Percentiles rank a stretch among this genome's conserved stretches.
Evolutionary conservation across 2,113 vertebrate genomes (phyloP).

Genomic region (Cyphomyrus discorhynchus): DNA sequence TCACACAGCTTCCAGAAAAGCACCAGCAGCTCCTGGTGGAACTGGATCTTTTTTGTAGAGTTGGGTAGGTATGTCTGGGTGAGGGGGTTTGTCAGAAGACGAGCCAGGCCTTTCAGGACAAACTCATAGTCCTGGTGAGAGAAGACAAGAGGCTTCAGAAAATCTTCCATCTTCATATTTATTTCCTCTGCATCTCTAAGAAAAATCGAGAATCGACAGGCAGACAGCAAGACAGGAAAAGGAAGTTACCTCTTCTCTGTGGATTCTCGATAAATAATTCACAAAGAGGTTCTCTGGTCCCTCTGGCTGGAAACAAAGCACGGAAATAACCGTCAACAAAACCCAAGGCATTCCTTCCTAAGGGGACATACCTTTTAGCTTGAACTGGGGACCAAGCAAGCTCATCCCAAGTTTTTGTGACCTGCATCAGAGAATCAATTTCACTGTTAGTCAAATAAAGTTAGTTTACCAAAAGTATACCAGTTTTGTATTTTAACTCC

Average conservation of each 20-base stretch:
- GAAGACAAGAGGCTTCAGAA: neutral
- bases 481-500: neutral
- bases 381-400: neutral
- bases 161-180: neutral
- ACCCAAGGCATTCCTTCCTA: neutral
- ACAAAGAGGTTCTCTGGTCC: conserved; percentile 95
- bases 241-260: conserved; percentile 86
- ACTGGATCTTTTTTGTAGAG: conserved; percentile 97
- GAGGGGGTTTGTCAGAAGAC: conserved; percentile 86
- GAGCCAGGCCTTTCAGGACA: conserved; percentile 88
- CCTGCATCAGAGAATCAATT: neutral
- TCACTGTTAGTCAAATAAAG: neutral
- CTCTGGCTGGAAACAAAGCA: conserved; percentile 61
- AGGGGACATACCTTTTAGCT: neutral
- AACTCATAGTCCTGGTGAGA: conserved; percentile 88
- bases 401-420: neutral
- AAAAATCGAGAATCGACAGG: neutral
- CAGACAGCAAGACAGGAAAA: neutral
- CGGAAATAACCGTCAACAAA: neutral
- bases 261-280: conserved; percentile 96
- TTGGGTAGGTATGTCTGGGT: conserved; percentile 95
- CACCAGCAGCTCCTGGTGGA: conserved; percentile 93
- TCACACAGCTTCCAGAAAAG: conserved; percentile 99
- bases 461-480: neutral
- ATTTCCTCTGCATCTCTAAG: neutral